Conservation (phyloP, 1,140 invertebrate genomes). For the Ceratina calcarata region DNA sequence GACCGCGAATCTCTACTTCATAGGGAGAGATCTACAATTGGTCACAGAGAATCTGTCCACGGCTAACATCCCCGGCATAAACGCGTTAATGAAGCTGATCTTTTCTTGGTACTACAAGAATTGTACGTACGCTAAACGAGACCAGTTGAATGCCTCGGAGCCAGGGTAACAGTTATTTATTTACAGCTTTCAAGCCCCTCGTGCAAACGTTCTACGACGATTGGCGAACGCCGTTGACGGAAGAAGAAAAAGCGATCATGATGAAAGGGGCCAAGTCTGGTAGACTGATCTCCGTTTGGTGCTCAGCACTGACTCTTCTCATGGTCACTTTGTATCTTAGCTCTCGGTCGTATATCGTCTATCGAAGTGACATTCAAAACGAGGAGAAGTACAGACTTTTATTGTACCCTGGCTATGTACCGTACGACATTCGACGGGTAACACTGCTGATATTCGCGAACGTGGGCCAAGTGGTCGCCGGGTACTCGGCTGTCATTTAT, state of each 20-base stretch:
- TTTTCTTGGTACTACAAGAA: conserved; percentile 33
- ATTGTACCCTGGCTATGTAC: conserved; percentile 59
- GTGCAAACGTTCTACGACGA: conserved; percentile 45
- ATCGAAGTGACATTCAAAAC: neutral
- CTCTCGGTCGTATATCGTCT: neutral
- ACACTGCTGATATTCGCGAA: conserved; percentile 42
- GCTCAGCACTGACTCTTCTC: neutral
- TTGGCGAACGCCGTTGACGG: neutral
- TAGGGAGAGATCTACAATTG: conserved; percentile 36
- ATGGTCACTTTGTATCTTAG: conserved; percentile 36
- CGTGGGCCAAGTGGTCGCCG: conserved; percentile 49
- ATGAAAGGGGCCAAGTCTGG: conserved; percentile 13
- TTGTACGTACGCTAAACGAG: conserved; percentile 10
- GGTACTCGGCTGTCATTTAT: conserved; percentile 32
- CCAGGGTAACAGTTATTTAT: neutral
- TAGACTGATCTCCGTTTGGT: conserved; percentile 31
- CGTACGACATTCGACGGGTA: conserved; percentile 29
- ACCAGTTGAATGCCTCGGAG: neutral
- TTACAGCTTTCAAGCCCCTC: conserved; percentile 17
- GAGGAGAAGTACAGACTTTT: neutral
- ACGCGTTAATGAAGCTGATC: conserved; percentile 47
- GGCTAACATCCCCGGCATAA: conserved; percentile 43
- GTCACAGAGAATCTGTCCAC: conserved; percentile 45
- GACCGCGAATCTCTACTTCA: conserved; percentile 33
- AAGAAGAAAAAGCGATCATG: conserved; percentile 23